Evolutionary conservation across 2,797 vertebrate species (phyloP).

Genomic region (Sylvia borin): DNA sequence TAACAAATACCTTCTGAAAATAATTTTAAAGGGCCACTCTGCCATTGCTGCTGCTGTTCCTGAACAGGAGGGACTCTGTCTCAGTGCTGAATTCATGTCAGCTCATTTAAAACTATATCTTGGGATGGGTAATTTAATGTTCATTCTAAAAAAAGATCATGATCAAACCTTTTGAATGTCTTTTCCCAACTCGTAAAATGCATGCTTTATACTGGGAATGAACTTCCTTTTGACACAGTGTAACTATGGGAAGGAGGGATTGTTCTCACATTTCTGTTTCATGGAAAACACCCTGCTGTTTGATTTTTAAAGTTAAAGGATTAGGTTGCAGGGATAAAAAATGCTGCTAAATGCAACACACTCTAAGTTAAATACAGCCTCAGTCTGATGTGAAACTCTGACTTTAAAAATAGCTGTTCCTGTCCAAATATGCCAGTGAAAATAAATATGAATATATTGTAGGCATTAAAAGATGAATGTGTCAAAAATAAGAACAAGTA

Average conservation of each 20-base stretch:
- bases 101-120: neutral
- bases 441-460: neutral
- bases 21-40: neutral
- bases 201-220: neutral
- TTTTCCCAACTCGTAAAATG: neutral
- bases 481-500: neutral
- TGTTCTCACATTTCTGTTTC: neutral
- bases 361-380: neutral
- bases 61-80: neutral
- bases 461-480: neutral
- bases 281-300: neutral
- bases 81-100: neutral
- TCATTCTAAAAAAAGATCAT: neutral
- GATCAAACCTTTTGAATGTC: neutral
- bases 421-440: neutral
- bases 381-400: neutral
- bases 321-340: neutral
- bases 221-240: neutral
- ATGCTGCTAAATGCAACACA: neutral
- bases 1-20: neutral
- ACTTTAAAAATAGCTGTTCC: neutral
- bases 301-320: neutral
- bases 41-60: neutral
- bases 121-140: neutral
- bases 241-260: neutral